These are phyloP conservation scores for Ispidina lecontei DNA, from an alignment of 2,797 vertebrate genomes.

Conservation along the genomic window DNA sequence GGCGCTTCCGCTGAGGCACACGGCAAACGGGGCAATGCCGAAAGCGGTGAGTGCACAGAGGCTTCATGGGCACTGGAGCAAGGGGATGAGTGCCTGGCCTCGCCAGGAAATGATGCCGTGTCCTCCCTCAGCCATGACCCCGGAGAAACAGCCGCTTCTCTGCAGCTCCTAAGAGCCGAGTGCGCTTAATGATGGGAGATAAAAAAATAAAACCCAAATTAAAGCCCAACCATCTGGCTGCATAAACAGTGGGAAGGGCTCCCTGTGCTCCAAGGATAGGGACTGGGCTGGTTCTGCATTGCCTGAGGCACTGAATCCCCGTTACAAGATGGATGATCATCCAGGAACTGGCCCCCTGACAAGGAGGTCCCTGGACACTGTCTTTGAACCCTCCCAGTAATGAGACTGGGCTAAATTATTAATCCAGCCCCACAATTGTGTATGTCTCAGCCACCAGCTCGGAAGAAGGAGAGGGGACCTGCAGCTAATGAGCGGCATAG, in stretches of 20 bases:
- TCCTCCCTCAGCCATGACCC: accelerated
- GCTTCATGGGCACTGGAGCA: accelerated
- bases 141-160: accelerated
- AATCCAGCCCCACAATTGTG: neutral
- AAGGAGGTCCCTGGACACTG: neutral
- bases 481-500: accelerated
- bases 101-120: accelerated
- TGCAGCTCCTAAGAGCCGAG: accelerated
- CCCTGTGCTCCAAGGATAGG: neutral
- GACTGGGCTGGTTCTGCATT: neutral
- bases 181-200: accelerated
- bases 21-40: accelerated
- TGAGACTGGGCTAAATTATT: neutral
- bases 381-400: neutral
- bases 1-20: neutral
- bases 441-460: neutral
- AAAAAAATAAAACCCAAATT: accelerated
- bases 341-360: accelerated
- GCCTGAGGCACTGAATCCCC: accelerated
- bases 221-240: neutral
- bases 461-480: accelerated
- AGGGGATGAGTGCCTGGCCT: accelerated
- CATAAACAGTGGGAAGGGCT: accelerated
- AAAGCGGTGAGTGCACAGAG: neutral
- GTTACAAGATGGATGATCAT: neutral